Conservation (phyloP, 2,113 vertebrate species). For the Tympanuchus pallidicinctus region DNA sequence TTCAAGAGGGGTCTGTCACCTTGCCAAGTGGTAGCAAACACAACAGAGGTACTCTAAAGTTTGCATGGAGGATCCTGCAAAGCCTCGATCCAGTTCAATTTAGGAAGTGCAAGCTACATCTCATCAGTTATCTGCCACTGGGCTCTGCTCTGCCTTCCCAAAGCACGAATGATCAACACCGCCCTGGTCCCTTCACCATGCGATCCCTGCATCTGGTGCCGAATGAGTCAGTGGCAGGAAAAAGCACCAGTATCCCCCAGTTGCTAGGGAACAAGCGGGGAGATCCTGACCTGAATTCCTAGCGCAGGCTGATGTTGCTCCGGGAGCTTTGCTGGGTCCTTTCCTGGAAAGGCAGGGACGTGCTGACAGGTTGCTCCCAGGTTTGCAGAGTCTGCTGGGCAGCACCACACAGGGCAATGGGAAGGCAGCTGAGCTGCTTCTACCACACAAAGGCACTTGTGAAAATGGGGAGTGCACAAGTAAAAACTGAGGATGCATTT, state of each 20-base stretch:
- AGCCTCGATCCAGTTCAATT: rapidly evolving
- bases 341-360: neutral
- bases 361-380: neutral
- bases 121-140: neutral
- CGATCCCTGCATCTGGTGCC: neutral
- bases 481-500: neutral
- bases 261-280: constrained; percentile 77
- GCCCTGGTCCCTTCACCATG: constrained; percentile 33
- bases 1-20: constrained; percentile 44
- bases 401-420: neutral
- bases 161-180: neutral
- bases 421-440: neutral
- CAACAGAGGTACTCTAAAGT: neutral
- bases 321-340: constrained; percentile 31
- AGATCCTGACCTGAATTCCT: constrained; percentile 80
- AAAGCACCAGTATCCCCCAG: constrained; percentile 68
- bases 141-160: neutral
- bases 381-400: neutral
- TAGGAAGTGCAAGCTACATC: neutral
- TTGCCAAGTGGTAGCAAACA: neutral
- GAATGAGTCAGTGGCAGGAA: constrained; percentile 35
- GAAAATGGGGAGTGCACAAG: neutral
- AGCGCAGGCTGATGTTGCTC: constrained; percentile 58
- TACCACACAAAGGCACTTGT: neutral
- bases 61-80: neutral